Conservation (phyloP, 2,797 vertebrate genomes). For the Macropus fuliginosus region DNA sequence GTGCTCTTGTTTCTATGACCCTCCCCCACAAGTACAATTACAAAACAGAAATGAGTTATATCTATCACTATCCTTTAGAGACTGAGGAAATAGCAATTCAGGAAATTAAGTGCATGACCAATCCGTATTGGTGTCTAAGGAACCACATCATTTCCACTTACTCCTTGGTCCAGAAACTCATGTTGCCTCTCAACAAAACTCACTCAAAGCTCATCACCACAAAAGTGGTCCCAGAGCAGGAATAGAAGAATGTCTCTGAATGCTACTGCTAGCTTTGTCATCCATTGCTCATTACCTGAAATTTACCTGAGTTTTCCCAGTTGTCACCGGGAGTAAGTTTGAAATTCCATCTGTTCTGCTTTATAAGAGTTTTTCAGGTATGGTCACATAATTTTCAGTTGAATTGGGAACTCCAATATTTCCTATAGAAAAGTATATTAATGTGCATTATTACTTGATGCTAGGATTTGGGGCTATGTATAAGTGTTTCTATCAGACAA, state of each 20-base stretch:
- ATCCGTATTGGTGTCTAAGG: too few species aligned
- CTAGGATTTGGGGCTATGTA: not conserved
- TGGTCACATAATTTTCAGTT: not conserved
- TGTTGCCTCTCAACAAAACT: not conserved
- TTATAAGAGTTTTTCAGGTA: not conserved
- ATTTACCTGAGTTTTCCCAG: not conserved
- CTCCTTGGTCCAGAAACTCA: not conserved
- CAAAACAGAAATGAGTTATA: not conserved
- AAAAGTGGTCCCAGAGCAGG: not conserved
- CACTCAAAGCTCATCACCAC: not conserved
- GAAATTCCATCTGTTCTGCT: not conserved
- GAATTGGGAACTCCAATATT: not conserved
- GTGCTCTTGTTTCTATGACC: not conserved
- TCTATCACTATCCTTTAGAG: too few species aligned
- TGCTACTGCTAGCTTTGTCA: not conserved
- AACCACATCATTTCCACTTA: not conserved
- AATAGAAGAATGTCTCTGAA: not conserved
- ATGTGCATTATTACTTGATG: not conserved
- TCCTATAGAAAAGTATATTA: not conserved
- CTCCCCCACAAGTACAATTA: not conserved
- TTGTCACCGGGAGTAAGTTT: not conserved
- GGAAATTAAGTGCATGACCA: too few species aligned
- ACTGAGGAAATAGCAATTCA: not conserved
- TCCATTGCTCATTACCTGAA: not conserved
- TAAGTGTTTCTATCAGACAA: not conserved